These are phyloP conservation scores for Planococcus citri DNA, from an alignment of 1,140 invertebrate species.

Conservation along the genomic window DNA sequence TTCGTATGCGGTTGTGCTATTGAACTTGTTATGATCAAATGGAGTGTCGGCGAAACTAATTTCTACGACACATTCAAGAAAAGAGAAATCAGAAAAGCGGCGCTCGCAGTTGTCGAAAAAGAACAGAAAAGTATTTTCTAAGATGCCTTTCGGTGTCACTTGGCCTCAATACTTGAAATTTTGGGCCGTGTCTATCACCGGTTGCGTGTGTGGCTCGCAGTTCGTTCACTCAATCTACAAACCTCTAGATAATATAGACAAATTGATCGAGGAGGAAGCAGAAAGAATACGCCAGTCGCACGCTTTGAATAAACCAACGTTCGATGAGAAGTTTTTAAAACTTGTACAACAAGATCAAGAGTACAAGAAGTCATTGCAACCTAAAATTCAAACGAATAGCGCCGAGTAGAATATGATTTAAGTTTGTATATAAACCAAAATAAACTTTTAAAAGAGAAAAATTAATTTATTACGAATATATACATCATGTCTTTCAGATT, in stretches of 20 bases:
- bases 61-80: background rate
- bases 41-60: background rate
- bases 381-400: background rate
- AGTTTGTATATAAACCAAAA: background rate
- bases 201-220: background rate
- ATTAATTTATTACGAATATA: background rate
- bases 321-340: background rate
- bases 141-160: background rate
- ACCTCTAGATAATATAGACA: background rate
- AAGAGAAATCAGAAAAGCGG: background rate
- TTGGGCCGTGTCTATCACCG: background rate
- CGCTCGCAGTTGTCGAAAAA: background rate
- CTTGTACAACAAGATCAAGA: background rate
- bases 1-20: background rate
- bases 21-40: background rate
- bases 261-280: background rate
- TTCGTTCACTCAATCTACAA: background rate
- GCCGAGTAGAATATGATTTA: background rate
- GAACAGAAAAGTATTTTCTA: background rate
- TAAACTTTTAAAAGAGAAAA: background rate
- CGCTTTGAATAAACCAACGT: background rate
- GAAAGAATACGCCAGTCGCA: background rate
- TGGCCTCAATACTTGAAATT: background rate
- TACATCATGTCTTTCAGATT: background rate
- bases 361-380: background rate